Percentiles rank a stretch among this genome's conserved stretches.
These are phyloP conservation scores for Monoplex corrugatus DNA, from an alignment of 2,888 invertebrate genomes.

Conservation along the genomic window DNA sequence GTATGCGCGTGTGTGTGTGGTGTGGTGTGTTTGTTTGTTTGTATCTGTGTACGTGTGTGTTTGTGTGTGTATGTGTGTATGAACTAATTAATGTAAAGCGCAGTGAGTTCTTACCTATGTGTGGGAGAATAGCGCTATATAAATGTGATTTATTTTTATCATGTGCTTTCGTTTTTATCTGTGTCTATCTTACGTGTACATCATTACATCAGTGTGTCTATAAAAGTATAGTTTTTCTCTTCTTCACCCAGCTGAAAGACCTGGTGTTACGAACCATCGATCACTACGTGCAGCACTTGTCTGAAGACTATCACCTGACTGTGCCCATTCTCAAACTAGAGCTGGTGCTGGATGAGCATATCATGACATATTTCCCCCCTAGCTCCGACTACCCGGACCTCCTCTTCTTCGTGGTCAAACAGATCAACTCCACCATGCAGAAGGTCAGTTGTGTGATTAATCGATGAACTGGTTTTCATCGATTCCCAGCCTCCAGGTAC, in stretches of 20 bases:
- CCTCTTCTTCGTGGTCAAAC: slow-evolving; percentile 75
- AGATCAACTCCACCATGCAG: slow-evolving; percentile 78
- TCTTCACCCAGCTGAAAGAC: slow-evolving; percentile 74
- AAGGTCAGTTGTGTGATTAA: slow-evolving; percentile 59
- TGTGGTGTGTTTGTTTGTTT: too few relatives aligned
- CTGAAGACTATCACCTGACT: slow-evolving; percentile 75
- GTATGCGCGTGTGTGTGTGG: too few relatives aligned
- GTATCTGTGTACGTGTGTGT: neutral
- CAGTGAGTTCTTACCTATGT: too few relatives aligned
- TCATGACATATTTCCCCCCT: slow-evolving; percentile 81
- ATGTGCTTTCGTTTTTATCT: neutral
- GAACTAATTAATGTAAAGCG: too few relatives aligned
- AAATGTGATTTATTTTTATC: neutral
- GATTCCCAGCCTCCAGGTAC: too few relatives aligned
- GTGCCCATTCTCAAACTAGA: slow-evolving; percentile 80
- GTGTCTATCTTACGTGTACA: neutral
- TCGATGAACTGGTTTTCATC: too few relatives aligned
- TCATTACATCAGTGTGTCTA: neutral
- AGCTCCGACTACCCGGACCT: slow-evolving; percentile 79
- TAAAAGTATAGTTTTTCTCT: neutral
- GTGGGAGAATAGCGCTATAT: too few relatives aligned
- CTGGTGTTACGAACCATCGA: slow-evolving; percentile 78
- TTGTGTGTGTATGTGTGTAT: neutral
- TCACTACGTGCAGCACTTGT: slow-evolving; percentile 78
- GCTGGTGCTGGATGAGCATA: slow-evolving; percentile 79